phyloP scores from a whole-genome alignment of 53 echinoderm and acorn worm genomes.

The Crossaster papposus region DNA sequence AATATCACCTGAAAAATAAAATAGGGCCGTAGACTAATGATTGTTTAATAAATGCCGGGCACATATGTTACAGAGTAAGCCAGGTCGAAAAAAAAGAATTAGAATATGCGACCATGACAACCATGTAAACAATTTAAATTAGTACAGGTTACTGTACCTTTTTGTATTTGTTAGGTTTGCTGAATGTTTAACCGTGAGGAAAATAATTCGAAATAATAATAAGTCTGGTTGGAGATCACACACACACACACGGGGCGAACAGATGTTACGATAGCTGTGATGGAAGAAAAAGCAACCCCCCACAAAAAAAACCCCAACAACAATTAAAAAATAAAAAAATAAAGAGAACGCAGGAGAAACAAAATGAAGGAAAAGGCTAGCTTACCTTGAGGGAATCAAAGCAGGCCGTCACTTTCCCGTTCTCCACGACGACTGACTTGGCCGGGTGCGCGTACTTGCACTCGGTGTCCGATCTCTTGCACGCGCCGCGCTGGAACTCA shows the following conservation, averaged over 20 bases:
- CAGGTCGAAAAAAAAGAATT: neutral
- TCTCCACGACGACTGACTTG: slow-evolving; percentile 98
- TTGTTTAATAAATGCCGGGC: neutral
- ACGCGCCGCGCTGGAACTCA: slow-evolving; percentile 97
- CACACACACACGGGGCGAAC: neutral
- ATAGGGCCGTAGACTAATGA: no score
- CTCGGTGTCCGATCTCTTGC: slow-evolving; percentile 96
- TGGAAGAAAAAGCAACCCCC: neutral
- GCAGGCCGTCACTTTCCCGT: slow-evolving; percentile 98
- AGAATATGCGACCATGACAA: neutral
- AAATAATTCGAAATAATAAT: neutral
- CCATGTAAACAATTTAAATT: neutral
- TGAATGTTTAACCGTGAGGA: neutral
- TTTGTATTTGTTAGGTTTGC: neutral
- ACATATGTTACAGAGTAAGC: neutral
- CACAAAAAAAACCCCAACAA: no score
- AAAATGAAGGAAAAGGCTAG: slow-evolving; percentile 16
- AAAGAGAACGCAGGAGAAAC: neutral
- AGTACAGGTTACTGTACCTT: neutral
- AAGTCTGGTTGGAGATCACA: neutral
- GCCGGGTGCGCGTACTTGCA: slow-evolving; percentile 99
- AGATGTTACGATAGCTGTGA: neutral
- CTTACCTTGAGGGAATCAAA: slow-evolving; percentile 99
- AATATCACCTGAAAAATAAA: no score
- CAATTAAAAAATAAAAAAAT: neutral